Conservation (phyloP, 2,797 vertebrate species). For the Mormyrus hasselquistii region DNA sequence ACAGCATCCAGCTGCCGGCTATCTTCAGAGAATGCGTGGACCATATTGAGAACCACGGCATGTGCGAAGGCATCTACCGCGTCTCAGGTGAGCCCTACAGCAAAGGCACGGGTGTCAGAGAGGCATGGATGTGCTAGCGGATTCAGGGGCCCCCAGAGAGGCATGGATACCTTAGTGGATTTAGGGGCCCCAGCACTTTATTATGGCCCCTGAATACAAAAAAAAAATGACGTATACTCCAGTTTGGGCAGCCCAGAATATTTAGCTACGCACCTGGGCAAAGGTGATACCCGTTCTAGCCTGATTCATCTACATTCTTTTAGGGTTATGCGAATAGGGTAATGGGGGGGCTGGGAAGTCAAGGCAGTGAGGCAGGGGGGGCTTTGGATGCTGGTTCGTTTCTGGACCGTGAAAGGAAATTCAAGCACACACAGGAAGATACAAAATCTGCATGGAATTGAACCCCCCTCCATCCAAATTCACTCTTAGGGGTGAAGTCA, state of each 20-base stretch:
- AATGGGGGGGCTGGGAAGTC: not conserved
- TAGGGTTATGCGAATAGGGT: not conserved
- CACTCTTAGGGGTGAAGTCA: not conserved
- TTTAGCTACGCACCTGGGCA: not conserved
- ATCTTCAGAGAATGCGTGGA: constrained; percentile 72
- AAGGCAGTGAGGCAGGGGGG: not conserved
- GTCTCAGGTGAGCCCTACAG: constrained; percentile 78
- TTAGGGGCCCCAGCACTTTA: not conserved
- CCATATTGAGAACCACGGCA: constrained; percentile 90
- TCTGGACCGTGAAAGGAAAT: not conserved
- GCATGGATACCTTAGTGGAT: not conserved
- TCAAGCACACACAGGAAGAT: not conserved
- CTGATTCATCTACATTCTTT: not conserved
- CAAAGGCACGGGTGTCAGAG: not conserved
- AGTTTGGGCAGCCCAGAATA: not conserved
- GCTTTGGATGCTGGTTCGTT: not conserved
- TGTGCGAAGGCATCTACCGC: constrained; percentile 97
- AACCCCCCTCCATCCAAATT: not conserved
- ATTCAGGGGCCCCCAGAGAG: not conserved
- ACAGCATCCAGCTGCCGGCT: constrained; percentile 64
- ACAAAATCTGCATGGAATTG: not conserved
- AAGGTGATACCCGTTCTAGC: not conserved
- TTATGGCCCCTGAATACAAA: not conserved
- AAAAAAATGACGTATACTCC: not conserved
- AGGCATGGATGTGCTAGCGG: not conserved